Evolutionary conservation across 2,113 vertebrate genomes (phyloP), one percentile per base, ranked within the genome.

Genomic region (Zapus hudsonius): DNA sequence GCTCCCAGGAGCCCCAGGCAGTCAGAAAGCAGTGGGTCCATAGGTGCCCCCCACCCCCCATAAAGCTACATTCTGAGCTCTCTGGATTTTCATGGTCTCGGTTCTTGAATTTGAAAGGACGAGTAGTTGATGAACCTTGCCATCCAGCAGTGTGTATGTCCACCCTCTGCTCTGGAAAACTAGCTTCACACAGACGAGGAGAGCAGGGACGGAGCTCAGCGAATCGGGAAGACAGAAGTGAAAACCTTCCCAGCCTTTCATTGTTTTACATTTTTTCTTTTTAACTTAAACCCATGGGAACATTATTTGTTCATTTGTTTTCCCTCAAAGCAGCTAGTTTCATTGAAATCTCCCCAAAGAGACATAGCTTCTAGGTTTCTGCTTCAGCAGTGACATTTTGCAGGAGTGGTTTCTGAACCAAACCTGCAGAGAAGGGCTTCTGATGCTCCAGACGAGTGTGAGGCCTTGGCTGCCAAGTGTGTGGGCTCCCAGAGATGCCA

Each of bases 111-210:
- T 85, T 57, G 64, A 93, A 90, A 88, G 55, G 89, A 89, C 75
- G 85, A 80, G 78, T 93, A 78, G 91, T 81, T 92, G 6, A 87
- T 80, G 83, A 93, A 93, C 94, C 80, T 29, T 90, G 64, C 86
- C 61, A 86, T 63, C 83, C 40, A 31, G 59, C 79, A 92, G 36
- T 42, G 38, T 87, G n/a, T n/a, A n/a, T 17, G 11, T 9, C n/a
- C 6, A 7, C 72, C 73, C 92, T 86, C n/a, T 84, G 70, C 90
- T 92, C 66, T 44, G 36, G 69, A 90, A 61, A 94, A 61, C 94
- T 72, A 82, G 57, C 57, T 94, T 95, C 89, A n/a, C 38, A 67
- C 5, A 75, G 84, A 36, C 3, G 19, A 67, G 74, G 63, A 74
- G 70, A 90, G 55, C 59, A 38, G 59, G 57, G 55, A 75, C 16